A percentile compares a stretch with the other conserved stretches of the same genome.
Conservation (phyloP, 2,797 vertebrate genomes). For the Lutjanus argentimaculatus region DNA sequence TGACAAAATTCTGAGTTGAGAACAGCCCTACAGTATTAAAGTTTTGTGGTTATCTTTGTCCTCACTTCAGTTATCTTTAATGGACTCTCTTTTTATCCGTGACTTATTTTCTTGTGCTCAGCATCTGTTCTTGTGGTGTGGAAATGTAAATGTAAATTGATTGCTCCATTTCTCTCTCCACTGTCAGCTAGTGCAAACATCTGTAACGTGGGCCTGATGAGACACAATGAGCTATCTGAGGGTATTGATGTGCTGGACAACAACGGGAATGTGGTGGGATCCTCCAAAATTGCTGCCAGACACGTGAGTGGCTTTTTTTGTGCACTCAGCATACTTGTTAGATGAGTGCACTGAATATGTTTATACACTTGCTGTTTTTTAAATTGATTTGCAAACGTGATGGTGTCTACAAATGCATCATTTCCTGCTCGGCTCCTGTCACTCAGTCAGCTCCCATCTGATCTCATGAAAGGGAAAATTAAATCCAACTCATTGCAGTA, state of each 20-base stretch:
- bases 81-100: neutral
- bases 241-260: conserved; percentile 93
- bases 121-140: neutral
- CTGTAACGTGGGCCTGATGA: conserved; percentile 97
- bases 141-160: neutral
- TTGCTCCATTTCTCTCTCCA: neutral
- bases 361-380: neutral
- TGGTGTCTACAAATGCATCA: neutral
- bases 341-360: neutral
- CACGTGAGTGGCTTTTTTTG: conserved; percentile 84
- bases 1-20: too few species aligned
- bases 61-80: neutral
- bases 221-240: conserved; percentile 94
- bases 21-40: neutral
- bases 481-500: conserved; percentile 46
- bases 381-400: conserved; percentile 2
- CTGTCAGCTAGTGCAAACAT: conserved; percentile 94
- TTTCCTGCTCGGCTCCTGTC: conserved; percentile 33
- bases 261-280: conserved; percentile 93
- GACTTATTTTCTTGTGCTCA: neutral
- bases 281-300: conserved; percentile 94
- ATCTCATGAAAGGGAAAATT: conserved; percentile 49
- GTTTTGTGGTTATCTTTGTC: neutral
- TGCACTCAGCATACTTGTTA: neutral
- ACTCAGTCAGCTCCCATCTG: conserved; percentile 50